A percentile compares a stretch with the other conserved stretches of the same genome.
These are phyloP conservation scores for Spheniscus mendiculus DNA, from an alignment of 2,113 vertebrate genomes.

Conservation along the genomic window DNA sequence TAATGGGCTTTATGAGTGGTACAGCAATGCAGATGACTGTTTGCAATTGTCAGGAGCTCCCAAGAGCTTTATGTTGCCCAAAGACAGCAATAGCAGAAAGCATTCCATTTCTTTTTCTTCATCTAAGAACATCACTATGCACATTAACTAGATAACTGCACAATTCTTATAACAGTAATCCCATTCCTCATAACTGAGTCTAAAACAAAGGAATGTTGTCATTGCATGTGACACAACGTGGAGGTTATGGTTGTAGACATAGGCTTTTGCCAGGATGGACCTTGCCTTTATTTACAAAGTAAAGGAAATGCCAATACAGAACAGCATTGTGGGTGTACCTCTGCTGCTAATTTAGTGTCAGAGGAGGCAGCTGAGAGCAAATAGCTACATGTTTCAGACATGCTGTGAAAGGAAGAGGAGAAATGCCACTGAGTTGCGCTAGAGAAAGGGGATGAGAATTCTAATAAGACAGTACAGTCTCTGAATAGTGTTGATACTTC, in stretches of 20 bases:
- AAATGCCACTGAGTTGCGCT: not conserved
- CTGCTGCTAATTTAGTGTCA: not conserved
- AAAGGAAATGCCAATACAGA: not conserved
- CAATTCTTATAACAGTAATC: too few species aligned
- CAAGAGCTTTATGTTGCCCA: not conserved
- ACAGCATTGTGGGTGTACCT: not conserved
- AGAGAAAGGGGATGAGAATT: not conserved
- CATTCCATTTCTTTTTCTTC: not conserved
- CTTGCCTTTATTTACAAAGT: not conserved
- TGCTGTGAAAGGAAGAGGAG: not conserved
- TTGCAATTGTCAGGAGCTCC: rapidly evolving
- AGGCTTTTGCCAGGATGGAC: not conserved
- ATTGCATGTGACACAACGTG: not conserved
- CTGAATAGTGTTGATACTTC: not conserved
- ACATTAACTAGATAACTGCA: not conserved
- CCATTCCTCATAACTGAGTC: not conserved
- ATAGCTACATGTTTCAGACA: too few species aligned
- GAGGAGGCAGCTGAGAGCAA: not conserved
- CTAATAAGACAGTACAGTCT: not conserved
- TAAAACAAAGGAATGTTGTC: not conserved
- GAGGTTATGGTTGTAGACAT: not conserved
- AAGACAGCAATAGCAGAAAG: not conserved
- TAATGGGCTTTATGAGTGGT: not conserved
- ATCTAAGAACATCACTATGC: not conserved
- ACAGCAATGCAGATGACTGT: rapidly evolving